A percentile compares a stretch with the other conserved stretches of the same genome.
These are phyloP conservation scores for Neopipo cinnamomea DNA, from an alignment of 2,113 vertebrate species.

Conservation along the genomic window DNA sequence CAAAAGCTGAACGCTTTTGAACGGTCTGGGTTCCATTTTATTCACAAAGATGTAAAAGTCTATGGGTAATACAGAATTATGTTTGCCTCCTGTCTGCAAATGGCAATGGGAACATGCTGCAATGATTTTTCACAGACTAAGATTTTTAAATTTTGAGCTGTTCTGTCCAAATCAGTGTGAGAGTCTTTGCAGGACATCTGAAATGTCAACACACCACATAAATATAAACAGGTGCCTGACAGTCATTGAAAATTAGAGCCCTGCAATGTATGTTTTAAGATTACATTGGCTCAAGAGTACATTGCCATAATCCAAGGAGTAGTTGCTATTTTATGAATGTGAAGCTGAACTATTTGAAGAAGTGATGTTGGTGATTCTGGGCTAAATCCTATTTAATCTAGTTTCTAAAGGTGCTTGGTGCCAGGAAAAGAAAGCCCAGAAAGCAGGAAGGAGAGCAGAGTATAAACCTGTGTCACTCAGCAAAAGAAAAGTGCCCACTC, in stretches of 20 bases:
- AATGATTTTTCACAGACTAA: background rate
- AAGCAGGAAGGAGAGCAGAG: background rate
- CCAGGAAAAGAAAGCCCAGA: background rate
- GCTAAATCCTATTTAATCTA: slow-evolving; percentile 14
- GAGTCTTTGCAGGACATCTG: background rate
- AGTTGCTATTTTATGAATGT: slow-evolving; percentile 29
- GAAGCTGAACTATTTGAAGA: slow-evolving; percentile 41
- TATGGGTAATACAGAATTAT: background rate
- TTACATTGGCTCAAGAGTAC: slow-evolving; percentile 10
- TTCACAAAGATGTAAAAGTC: background rate
- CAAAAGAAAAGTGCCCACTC: background rate
- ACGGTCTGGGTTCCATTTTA: background rate
- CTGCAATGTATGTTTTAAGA: slow-evolving; percentile 7
- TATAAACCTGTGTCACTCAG: background rate
- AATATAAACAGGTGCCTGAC: background rate
- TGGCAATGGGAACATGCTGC: background rate
- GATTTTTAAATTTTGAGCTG: background rate
- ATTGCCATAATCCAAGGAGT: slow-evolving; percentile 1
- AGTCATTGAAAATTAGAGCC: background rate
- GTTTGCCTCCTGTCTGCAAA: background rate
- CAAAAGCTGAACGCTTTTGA: background rate
- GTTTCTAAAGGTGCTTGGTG: background rate
- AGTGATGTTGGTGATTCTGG: slow-evolving; percentile 1
- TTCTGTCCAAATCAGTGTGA: slow-evolving; percentile 4
- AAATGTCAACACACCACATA: slow-evolving; percentile 13